These are phyloP conservation scores for Pammene aurita DNA, from an alignment of 2,888 invertebrate genomes.

Conservation along the genomic window DNA sequence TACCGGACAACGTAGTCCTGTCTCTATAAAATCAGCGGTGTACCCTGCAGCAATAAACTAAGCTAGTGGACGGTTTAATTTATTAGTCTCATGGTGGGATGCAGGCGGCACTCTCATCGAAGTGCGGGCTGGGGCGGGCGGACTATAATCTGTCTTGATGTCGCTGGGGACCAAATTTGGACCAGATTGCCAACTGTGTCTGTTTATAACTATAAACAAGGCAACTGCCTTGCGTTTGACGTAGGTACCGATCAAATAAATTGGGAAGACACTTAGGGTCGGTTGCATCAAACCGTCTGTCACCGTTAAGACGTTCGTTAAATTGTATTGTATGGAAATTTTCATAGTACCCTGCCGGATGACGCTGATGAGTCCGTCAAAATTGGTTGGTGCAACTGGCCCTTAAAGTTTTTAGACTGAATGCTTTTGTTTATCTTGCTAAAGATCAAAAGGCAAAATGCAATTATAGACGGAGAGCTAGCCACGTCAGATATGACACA, in stretches of 20 bases:
- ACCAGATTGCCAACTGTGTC: conserved; percentile 35
- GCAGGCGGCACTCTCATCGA: conserved; percentile 56
- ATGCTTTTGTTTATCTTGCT: no score
- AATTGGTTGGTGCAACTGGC: no score
- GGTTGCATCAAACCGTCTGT: no score
- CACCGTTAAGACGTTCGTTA: no score
- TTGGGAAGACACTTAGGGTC: background rate
- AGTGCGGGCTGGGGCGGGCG: conserved; percentile 48
- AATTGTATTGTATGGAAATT: no score
- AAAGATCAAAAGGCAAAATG: background rate
- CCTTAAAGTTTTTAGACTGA: no score
- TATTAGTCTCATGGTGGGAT: conserved; percentile 49
- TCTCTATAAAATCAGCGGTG: conserved; percentile 20
- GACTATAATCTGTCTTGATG: conserved; percentile 55
- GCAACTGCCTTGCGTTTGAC: background rate
- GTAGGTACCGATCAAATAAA: background rate
- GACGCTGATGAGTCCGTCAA: no score
- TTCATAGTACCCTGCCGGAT: no score
- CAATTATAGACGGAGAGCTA: no score
- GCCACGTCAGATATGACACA: no score
- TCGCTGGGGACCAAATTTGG: conserved; percentile 43
- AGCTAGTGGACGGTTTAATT: conserved; percentile 34
- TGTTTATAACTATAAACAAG: no score
- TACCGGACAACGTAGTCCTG: background rate
- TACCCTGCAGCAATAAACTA: conserved; percentile 21